These are phyloP conservation scores for Coronaproctus castanopsis DNA, from an alignment of 2,888 invertebrate genomes.

Conservation along the genomic window DNA sequence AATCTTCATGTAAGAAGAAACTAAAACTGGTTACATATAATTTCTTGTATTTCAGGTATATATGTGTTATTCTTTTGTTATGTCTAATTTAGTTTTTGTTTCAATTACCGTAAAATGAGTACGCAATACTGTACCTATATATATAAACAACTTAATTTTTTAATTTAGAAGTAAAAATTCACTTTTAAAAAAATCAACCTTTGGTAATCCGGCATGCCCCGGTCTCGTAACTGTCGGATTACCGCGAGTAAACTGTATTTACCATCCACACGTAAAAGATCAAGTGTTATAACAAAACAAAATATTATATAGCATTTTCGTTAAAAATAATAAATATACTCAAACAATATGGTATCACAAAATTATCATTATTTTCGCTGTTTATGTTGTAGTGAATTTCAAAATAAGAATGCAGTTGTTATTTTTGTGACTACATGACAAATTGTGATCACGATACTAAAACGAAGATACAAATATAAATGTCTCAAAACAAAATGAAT, in stretches of 20 bases:
- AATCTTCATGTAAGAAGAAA: neutral
- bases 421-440: too few relatives aligned
- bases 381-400: too few relatives aligned
- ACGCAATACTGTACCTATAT: neutral
- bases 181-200: neutral
- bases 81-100: neutral
- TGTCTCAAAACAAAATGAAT: too few relatives aligned
- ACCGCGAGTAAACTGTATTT: neutral
- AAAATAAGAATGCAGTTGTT: too few relatives aligned
- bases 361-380: too few relatives aligned
- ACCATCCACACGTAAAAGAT: too few relatives aligned
- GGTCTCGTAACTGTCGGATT: neutral
- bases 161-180: neutral
- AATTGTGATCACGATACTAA: too few relatives aligned
- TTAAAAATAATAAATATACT: too few relatives aligned
- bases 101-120: neutral
- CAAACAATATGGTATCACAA: too few relatives aligned
- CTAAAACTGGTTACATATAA: neutral
- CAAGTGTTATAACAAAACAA: constrained; percentile 8
- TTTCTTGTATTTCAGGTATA: constrained; percentile 8
- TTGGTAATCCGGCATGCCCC: neutral
- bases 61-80: neutral
- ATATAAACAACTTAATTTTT: neutral
- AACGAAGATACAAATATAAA: too few relatives aligned
- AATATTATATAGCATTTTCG: too few relatives aligned